phyloP scores from a whole-genome alignment of 2,888 invertebrate species.

The Drosophila engyochracea region DNA sequence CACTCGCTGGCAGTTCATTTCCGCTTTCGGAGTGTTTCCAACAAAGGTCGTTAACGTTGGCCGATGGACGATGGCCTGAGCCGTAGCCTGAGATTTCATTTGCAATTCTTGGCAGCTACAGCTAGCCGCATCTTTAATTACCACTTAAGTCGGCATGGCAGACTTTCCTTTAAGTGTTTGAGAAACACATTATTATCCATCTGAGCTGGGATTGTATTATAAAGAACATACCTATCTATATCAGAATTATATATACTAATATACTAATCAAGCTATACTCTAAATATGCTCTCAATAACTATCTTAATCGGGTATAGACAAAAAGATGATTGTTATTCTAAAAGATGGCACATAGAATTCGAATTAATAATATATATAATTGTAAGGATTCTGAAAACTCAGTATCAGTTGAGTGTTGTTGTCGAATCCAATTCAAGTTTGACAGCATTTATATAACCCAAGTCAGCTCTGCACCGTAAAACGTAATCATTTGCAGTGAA shows the following conservation, averaged over 20 bases:
- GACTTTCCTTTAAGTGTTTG: neutral
- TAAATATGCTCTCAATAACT: neutral
- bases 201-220: neutral
- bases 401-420: neutral
- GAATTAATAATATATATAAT: neutral
- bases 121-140: constrained; percentile 39
- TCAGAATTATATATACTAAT: neutral
- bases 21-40: constrained; percentile 53
- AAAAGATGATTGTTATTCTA: neutral
- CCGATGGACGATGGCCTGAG: constrained; percentile 2
- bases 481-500: neutral
- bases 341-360: neutral
- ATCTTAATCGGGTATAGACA: neutral
- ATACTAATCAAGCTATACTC: neutral
- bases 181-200: neutral
- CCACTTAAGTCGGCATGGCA: constrained; percentile 30
- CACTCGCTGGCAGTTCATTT: constrained; percentile 63
- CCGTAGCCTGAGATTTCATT: constrained; percentile 38
- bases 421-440: neutral
- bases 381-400: neutral
- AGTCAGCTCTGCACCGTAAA: neutral
- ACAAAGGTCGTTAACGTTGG: constrained; percentile 24
- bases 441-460: neutral
- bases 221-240: neutral
- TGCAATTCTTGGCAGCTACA: constrained; percentile 44